A percentile compares a stretch with the other conserved stretches of the same genome.
Evolutionary conservation across 1,140 invertebrate genomes (phyloP).

Genomic region (Callitettix versicolor): DNA sequence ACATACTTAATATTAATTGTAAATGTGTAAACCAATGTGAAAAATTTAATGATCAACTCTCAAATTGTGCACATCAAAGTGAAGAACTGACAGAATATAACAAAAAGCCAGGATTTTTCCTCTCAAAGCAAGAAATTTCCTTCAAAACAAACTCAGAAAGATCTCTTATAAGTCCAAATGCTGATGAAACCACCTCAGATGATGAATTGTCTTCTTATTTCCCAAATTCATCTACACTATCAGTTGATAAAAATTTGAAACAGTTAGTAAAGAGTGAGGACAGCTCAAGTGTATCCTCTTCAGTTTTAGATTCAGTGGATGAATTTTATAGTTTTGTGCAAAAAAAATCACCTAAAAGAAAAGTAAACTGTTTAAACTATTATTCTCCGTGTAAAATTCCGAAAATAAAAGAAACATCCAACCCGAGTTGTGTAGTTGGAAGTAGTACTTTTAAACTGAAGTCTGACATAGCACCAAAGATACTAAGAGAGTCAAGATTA

Average conservation of each 20-base stretch:
- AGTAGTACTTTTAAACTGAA: too few species aligned
- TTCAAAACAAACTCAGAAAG: not conserved
- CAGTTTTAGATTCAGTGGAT: not conserved
- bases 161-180: not conserved
- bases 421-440: too few species aligned
- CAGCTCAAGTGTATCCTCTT: conserved; percentile 6
- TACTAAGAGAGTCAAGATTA: too few species aligned
- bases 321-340: not conserved
- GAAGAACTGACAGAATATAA: not conserved
- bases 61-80: too few species aligned
- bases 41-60: too few species aligned
- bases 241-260: not conserved
- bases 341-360: not conserved
- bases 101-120: not conserved
- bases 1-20: too few species aligned
- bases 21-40: too few species aligned
- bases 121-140: not conserved
- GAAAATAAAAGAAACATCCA: not conserved
- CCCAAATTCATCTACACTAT: not conserved
- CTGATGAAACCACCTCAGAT: not conserved
- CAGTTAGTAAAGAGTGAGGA: not conserved
- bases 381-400: not conserved
- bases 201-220: not conserved
- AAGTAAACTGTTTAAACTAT: not conserved
- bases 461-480: too few species aligned